A percentile compares a stretch with the other conserved stretches of the same genome.
Evolutionary conservation across 2,888 invertebrate genomes (phyloP).

Genomic region (Apodemia mormo): DNA sequence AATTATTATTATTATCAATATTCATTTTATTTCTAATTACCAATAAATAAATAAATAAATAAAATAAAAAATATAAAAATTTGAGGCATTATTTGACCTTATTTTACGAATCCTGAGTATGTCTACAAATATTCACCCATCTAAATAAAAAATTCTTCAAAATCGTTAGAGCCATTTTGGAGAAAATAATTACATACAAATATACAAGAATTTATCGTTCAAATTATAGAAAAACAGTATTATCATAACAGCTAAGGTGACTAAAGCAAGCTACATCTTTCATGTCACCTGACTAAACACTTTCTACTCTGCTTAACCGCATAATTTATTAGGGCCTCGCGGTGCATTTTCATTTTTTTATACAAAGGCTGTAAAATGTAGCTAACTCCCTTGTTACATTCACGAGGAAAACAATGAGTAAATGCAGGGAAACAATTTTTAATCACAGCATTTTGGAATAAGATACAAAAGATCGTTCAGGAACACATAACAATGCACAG

Average conservation of each 20-base stretch:
- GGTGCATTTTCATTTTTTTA: slow-evolving; percentile 11
- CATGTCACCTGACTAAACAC: slow-evolving; percentile 1
- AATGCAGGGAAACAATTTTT: not conserved
- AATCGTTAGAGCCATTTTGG: too few relatives aligned
- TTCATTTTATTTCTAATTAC: too few relatives aligned
- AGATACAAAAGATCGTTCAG: not conserved
- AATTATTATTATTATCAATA: too few relatives aligned
- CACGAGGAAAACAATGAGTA: slow-evolving; percentile 5
- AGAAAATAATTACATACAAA: too few relatives aligned
- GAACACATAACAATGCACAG: not conserved
- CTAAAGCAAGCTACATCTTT: not conserved
- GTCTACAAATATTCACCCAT: too few relatives aligned
- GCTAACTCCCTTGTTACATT: not conserved
- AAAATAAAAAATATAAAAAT: too few relatives aligned
- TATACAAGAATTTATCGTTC: not conserved
- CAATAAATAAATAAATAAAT: too few relatives aligned
- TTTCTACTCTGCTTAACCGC: slow-evolving; percentile 6
- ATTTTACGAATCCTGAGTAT: too few relatives aligned
- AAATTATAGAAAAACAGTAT: not conserved
- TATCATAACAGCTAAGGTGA: not conserved
- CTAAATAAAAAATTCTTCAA: too few relatives aligned
- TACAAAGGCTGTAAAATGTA: not conserved
- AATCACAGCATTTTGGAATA: not conserved
- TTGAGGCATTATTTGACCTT: too few relatives aligned
- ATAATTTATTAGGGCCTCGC: slow-evolving; percentile 6